Evolutionary conservation across 2,888 invertebrate genomes (phyloP), one percentile per base, ranked within the genome.

Genomic region (Temnothorax rugatulus): DNA sequence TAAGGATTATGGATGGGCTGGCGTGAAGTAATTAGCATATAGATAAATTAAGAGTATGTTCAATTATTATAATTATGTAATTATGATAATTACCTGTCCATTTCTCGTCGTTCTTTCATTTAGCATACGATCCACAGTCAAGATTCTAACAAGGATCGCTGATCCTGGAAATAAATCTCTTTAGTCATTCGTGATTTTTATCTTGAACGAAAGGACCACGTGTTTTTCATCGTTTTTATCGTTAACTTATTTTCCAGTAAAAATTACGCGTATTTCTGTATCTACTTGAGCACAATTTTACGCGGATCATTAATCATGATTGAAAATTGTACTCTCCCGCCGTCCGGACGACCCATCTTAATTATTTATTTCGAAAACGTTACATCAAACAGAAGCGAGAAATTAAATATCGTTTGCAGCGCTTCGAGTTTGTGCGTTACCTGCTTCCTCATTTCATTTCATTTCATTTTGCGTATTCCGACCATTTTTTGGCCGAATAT

Each of bases 31-130:
- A 81, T 81, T 81, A 81, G 44, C 79, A 59, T 74, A 81, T 47
- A 81, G 74, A 34, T 73, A 74, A 81, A 81, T 81, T 81, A 81
- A 81, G 59, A 81, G 79, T 59, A 34, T 38, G 59, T 41, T 44
- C 79, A 91, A 90, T 91, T 92, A 91, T 90, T 90, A 89, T 91
- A 90, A 92, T 91, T 90, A 91, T 82, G 85, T 90, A 91, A 91
- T 92, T 90, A 90, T 90, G 89, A 87, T 92, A 92, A 93, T 93
- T 91, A 84, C 88, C 76, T 77, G 86, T 38, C 21, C 5, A n/a
- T n/a, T 25, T 1, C 41, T 29, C 29, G n/a, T 25, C 29, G 18
- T 47, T 34, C 13, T 74, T 73, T 71, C 54, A 3, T 54, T 77
- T 54, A 29, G 15, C 29, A 15, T 7, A 13, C 64, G 38, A 21